These are phyloP conservation scores for Julus scandinavius DNA, from an alignment of 2,888 invertebrate species.

Conservation along the genomic window DNA sequence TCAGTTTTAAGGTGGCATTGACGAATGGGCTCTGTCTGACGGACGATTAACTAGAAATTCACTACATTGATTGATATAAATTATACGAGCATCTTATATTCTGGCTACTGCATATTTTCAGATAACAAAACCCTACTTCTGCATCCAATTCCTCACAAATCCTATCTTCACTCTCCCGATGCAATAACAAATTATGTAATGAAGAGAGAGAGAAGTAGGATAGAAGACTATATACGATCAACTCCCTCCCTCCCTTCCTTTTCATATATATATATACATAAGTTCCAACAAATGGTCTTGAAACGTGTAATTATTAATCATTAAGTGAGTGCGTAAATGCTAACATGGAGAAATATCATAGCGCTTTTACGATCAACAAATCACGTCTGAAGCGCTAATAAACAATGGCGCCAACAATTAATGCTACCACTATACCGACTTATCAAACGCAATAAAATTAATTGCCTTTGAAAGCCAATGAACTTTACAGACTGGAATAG, in stretches of 20 bases:
- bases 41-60: neutral
- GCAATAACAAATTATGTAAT: neutral
- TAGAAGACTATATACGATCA: neutral
- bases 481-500: neutral
- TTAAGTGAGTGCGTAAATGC: neutral
- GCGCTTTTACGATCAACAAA: neutral
- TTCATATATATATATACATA: too few species aligned
- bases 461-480: neutral
- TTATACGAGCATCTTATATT: neutral
- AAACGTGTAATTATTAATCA: neutral
- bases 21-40: neutral
- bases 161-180: neutral
- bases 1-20: conserved; percentile 10
- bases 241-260: too few species aligned
- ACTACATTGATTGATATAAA: neutral
- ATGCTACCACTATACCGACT: neutral
- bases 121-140: neutral
- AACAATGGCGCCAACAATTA: conserved; percentile 18
- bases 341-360: neutral
- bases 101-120: neutral
- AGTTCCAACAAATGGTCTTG: neutral
- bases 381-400: neutral
- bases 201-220: neutral
- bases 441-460: conserved; percentile 9
- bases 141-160: neutral